A percentile compares a stretch with the other conserved stretches of the same genome.
phyloP scores from a whole-genome alignment of 2,797 vertebrate species.

The Falco naumanni region DNA sequence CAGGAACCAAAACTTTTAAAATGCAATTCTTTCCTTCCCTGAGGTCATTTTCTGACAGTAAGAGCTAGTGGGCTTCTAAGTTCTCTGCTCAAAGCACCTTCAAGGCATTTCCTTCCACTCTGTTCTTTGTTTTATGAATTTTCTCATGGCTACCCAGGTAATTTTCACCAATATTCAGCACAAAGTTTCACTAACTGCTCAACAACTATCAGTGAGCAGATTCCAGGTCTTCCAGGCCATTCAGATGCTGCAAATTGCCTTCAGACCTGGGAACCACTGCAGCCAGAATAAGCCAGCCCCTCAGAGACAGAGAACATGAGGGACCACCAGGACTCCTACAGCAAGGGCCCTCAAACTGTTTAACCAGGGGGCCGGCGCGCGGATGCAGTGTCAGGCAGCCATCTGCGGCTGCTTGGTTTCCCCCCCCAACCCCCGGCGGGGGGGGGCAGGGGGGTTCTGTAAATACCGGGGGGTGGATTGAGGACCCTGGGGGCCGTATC shows the following conservation, averaged over 20 bases:
- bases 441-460: too few relatives aligned
- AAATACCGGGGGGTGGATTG: too few relatives aligned
- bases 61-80: neutral
- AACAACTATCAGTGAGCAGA: neutral
- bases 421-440: too few relatives aligned
- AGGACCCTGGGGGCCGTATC: too few relatives aligned
- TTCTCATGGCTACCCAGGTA: neutral
- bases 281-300: neutral
- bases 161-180: neutral
- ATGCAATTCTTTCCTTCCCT: neutral
- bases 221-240: neutral
- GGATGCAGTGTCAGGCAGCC: too few relatives aligned
- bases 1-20: neutral
- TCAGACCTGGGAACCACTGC: neutral
- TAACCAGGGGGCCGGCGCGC: too few relatives aligned
- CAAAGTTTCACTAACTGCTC: neutral
- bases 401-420: too few relatives aligned
- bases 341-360: too few relatives aligned
- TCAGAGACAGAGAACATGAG: accelerated
- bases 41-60: neutral
- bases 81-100: neutral
- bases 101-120: neutral
- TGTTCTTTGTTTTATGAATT: neutral
- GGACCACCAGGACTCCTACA: neutral
- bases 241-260: neutral